Base-by-base conservation (phyloP, 2,888 invertebrate genomes). In the Glyphotaelius pellucidus region DNA sequence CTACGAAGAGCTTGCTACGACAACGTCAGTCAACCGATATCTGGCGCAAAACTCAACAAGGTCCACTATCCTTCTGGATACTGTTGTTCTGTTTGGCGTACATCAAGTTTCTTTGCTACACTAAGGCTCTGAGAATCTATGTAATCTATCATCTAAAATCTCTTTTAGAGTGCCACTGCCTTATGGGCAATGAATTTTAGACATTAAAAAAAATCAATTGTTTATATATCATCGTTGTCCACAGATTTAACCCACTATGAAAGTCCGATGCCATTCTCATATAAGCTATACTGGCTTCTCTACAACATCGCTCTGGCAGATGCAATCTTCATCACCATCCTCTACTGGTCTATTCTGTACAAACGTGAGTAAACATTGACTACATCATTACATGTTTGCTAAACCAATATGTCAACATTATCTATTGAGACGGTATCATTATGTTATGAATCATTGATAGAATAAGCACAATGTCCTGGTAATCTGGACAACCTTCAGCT, bases 251-350 rank as follows among this genome's bases (percentile, higher is more conserved):
- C 86, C 38, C 86, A 86, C 35, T 81, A 89, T 7, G 90, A 90
- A 85, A 91, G 90, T 67, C 30, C 25, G 19, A 93, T 93, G 92
- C 93, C 93, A 25, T 3, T 90, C 11, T 52, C 67, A 4, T 93
- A 93, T 83, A 93, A 93, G 91, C 93, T 94, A 93, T 96, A 96
- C 94, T 96, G 96, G 96, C 95, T 96, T 87, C 94, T 96, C 92
- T 96, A 96, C 95, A 96, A 96, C 94, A 95, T 96, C 91, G 95
- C 96, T 0, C 95, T 96, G 30, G 96, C 96, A 2, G 95, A 96
- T 80, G 95, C 96, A 11, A 96, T 96, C 94, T 95, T 96, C 94
- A 95, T 96, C 94, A 95, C 96, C 5, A 94, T 95, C 7, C 96
- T 96, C 94, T 96, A 96, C 94, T 96, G 96, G 96, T 94, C 95